Evolutionary conservation across 2,797 vertebrate genomes (phyloP).

Genomic region (Anguilla pacifica): DNA sequence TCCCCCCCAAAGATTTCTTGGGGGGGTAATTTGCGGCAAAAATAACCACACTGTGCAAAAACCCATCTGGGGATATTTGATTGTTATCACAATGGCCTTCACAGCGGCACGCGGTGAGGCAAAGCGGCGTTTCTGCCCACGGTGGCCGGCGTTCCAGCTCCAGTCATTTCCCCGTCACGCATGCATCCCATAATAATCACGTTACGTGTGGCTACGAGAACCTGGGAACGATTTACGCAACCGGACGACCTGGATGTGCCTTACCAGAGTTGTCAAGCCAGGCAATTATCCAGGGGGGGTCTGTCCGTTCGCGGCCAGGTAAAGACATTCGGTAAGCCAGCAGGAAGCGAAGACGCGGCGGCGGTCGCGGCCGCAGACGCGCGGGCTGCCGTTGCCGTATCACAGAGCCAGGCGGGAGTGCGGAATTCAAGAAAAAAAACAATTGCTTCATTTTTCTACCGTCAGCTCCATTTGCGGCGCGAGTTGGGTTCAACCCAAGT

Average conservation of each 20-base stretch:
- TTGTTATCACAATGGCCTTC: background rate
- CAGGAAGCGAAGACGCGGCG: background rate
- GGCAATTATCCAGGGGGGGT: background rate
- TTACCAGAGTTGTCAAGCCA: background rate
- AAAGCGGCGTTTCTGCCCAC: background rate
- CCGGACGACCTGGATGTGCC: background rate
- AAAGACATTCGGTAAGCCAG: background rate
- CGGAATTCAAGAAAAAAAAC: background rate
- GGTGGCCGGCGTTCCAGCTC: background rate
- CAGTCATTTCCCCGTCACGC: background rate
- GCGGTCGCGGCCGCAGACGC: background rate
- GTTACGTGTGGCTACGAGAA: background rate
- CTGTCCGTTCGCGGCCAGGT: background rate
- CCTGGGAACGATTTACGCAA: background rate
- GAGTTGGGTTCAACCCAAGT: background rate
- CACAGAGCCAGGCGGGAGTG: background rate
- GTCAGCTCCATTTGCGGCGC: background rate
- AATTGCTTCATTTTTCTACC: background rate
- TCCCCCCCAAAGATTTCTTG: background rate
- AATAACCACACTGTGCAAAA: background rate
- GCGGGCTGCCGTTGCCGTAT: background rate
- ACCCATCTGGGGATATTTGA: background rate
- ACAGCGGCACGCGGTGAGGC: background rate
- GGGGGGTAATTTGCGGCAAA: background rate
- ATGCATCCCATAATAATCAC: background rate